Percentiles rank a stretch among this genome's conserved stretches.
These are phyloP conservation scores for Catharus minimus DNA, from an alignment of 2,113 vertebrate species.

Conservation along the genomic window DNA sequence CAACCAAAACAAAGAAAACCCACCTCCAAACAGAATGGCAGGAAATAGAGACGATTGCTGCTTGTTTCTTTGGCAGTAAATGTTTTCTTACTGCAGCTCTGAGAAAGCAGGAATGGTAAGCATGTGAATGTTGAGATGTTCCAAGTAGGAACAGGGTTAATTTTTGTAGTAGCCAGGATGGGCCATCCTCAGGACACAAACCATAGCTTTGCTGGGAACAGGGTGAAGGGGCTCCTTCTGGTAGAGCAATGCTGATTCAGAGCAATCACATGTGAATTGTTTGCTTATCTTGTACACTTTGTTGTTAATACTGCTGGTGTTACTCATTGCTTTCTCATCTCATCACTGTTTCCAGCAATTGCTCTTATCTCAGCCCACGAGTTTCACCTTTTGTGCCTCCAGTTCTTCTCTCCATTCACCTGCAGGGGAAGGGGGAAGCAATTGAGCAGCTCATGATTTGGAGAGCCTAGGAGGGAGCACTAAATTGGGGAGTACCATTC, in stretches of 20 bases:
- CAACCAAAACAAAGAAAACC: too few relatives aligned
- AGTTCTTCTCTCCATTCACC: background rate
- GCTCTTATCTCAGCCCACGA: background rate
- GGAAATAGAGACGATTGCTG: background rate
- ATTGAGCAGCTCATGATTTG: background rate
- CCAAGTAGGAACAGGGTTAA: background rate
- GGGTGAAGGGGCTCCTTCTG: background rate
- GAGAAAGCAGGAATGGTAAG: background rate
- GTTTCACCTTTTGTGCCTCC: background rate
- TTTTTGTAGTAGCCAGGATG: background rate
- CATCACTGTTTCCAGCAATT: background rate
- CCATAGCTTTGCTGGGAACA: background rate
- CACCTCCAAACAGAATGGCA: background rate
- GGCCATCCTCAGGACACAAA: background rate
- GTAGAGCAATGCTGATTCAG: background rate
- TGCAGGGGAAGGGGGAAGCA: fast-evolving
- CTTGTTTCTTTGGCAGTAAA: background rate
- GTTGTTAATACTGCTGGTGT: background rate
- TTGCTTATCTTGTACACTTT: background rate
- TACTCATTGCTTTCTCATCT: background rate
- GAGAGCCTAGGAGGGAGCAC: fast-evolving
- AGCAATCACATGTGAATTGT: background rate
- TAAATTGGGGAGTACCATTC: background rate
- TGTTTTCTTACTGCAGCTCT: background rate
- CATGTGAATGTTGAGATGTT: background rate